Percentiles rank a stretch among this genome's conserved stretches.
phyloP scores from a whole-genome alignment of 2,797 vertebrate species.

The Pseudochromis fuscus region DNA sequence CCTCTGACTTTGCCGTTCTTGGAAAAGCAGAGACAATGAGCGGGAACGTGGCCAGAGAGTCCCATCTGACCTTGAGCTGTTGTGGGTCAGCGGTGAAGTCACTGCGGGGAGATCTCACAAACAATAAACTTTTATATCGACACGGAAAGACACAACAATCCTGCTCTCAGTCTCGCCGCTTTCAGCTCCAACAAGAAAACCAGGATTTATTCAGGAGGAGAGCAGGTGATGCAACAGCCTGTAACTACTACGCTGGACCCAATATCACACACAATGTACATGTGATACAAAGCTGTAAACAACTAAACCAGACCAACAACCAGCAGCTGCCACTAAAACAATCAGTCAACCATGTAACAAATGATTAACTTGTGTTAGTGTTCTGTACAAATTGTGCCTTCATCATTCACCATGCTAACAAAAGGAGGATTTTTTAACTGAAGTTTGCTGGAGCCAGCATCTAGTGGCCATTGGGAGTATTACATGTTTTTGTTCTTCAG shows the following conservation, averaged over 20 bases:
- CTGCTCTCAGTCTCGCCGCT: conserved; percentile 39
- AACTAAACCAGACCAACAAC: not conserved
- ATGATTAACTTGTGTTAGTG: not conserved
- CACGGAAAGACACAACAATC: conserved; percentile 29
- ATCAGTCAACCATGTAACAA: not conserved
- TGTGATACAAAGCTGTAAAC: not conserved
- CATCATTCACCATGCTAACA: too few relatives aligned
- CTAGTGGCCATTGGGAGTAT: too few relatives aligned
- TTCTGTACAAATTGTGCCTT: not conserved
- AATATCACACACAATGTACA: conserved; percentile 28
- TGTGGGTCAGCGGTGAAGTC: conserved; percentile 52
- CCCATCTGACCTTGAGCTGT: conserved; percentile 46
- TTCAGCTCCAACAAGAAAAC: not conserved
- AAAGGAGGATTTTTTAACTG: too few relatives aligned
- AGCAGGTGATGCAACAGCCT: conserved; percentile 57
- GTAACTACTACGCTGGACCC: conserved; percentile 51
- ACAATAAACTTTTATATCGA: conserved; percentile 48
- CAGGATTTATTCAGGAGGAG: not conserved
- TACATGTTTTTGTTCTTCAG: too few relatives aligned
- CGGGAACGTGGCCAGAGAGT: conserved; percentile 37
- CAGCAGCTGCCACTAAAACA: not conserved
- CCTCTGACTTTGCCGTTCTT: conserved; percentile 49
- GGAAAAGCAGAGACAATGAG: conserved; percentile 64
- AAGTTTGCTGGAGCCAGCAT: too few relatives aligned
- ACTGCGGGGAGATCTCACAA: conserved; percentile 50